Evolutionary conservation across 1,140 invertebrate species (phyloP).

Genomic region (Brachionus manjavacas): DNA sequence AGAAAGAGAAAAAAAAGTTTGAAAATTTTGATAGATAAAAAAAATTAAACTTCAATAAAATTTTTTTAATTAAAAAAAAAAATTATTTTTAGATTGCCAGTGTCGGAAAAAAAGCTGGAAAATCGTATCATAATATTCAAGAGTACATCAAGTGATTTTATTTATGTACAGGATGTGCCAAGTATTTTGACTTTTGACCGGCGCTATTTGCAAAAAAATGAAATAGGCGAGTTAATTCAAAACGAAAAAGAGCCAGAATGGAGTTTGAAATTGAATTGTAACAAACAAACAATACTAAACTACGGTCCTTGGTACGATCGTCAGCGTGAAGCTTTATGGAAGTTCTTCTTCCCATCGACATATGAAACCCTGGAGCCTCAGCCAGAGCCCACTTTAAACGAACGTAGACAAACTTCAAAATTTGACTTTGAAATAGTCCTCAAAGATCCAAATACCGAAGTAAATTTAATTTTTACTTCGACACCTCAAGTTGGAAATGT

Average conservation of each 20-base stretch:
- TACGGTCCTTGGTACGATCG: constrained; percentile 97
- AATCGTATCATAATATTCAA: constrained; percentile 35
- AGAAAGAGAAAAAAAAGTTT: not conserved
- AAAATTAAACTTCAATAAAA: not conserved
- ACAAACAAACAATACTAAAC: constrained; percentile 92
- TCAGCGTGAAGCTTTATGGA: constrained; percentile 84
- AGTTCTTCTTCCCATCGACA: constrained; percentile 80
- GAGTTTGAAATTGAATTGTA: constrained; percentile 71
- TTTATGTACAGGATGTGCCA: constrained; percentile 22
- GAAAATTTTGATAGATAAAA: not conserved
- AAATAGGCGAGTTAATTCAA: constrained; percentile 26
- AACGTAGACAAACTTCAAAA: constrained; percentile 38
- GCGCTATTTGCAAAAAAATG: constrained; percentile 23
- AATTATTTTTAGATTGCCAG: not conserved
- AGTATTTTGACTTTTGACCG: constrained; percentile 27
- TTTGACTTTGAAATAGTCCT: constrained; percentile 29
- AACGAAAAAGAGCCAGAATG: constrained; percentile 38
- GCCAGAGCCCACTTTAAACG: constrained; percentile 33
- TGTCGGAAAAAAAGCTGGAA: not conserved
- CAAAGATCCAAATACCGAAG: constrained; percentile 28
- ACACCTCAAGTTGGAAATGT: not conserved
- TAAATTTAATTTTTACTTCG: constrained; percentile 29
- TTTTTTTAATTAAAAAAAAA: too few relatives aligned
- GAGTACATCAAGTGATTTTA: constrained; percentile 16
- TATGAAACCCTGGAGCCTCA: constrained; percentile 31